Percentiles rank a stretch among this genome's conserved stretches.
phyloP scores from a whole-genome alignment of 2,888 invertebrate genomes.

The Cerastis rubricosa region DNA sequence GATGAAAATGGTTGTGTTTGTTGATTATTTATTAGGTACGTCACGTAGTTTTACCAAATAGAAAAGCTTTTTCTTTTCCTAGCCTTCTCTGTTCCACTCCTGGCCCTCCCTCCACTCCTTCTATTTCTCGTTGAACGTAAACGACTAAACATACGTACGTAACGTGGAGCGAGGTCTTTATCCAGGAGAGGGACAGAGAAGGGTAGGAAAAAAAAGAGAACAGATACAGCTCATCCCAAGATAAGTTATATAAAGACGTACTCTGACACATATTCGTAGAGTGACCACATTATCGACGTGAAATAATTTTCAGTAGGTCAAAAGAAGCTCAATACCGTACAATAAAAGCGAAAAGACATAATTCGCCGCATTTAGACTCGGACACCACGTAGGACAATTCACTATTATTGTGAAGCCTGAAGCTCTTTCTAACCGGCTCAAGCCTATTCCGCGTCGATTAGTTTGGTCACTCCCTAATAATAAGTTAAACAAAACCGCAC shows the following conservation, averaged over 20 bases:
- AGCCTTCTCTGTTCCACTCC: no score
- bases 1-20: constrained; percentile 16
- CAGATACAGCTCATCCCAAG: background rate
- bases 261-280: background rate
- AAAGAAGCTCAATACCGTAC: background rate
- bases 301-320: background rate
- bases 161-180: background rate
- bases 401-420: background rate
- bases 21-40: background rate
- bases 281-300: background rate
- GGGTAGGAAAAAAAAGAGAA: background rate
- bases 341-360: background rate
- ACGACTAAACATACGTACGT: no score
- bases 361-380: background rate
- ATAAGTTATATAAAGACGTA: background rate
- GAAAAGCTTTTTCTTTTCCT: no score
- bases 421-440: background rate
- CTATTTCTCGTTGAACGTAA: no score
- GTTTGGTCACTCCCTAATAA: background rate
- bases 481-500: background rate
- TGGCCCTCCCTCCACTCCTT: no score
- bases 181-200: background rate
- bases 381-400: background rate
- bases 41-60: background rate
- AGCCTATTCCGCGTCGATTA: background rate